A percentile compares a stretch with the other conserved stretches of the same genome.
These are phyloP conservation scores for Eilema griseolum DNA, from an alignment of 2,888 invertebrate genomes.

Conservation along the genomic window DNA sequence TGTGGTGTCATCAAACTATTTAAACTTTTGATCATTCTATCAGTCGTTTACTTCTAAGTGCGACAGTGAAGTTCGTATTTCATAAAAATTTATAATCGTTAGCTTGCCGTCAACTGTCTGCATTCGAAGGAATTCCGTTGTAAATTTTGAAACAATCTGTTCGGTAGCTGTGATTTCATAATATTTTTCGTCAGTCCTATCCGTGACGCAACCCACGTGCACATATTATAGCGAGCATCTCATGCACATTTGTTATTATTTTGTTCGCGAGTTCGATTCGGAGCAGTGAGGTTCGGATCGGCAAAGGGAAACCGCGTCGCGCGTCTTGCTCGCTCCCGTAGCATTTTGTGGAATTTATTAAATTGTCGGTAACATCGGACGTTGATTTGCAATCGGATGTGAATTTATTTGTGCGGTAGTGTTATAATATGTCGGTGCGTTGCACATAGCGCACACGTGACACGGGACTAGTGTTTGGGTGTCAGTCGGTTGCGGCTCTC, in stretches of 20 bases:
- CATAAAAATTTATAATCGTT: constrained; percentile 77
- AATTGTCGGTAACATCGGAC: constrained; percentile 69
- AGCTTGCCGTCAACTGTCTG: constrained; percentile 68
- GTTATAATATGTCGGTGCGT: constrained; percentile 66
- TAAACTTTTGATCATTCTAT: constrained; percentile 67
- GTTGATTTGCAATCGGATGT: constrained; percentile 68
- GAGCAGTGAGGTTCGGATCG: constrained; percentile 75
- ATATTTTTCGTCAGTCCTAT: constrained; percentile 66
- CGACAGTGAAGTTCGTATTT: constrained; percentile 79
- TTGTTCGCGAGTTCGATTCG: constrained; percentile 89
- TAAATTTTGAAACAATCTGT: constrained; percentile 63
- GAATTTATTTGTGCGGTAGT: constrained; percentile 75
- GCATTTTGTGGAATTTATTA: constrained; percentile 66
- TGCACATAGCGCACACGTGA: constrained; percentile 78
- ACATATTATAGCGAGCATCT: constrained; percentile 82
- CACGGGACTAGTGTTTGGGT: constrained; percentile 81
- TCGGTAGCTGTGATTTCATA: constrained; percentile 63
- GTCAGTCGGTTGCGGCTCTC: constrained; percentile 78
- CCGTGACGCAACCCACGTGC: constrained; percentile 86
- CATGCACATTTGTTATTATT: constrained; percentile 91
- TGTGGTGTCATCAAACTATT: constrained; percentile 69
- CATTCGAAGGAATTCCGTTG: constrained; percentile 69
- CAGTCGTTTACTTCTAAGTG: constrained; percentile 72
- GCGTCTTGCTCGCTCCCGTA: constrained; percentile 72
- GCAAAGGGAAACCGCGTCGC: constrained; percentile 77